These are phyloP conservation scores for Tiliacea aurago DNA, from an alignment of 2,888 invertebrate species.

Conservation along the genomic window DNA sequence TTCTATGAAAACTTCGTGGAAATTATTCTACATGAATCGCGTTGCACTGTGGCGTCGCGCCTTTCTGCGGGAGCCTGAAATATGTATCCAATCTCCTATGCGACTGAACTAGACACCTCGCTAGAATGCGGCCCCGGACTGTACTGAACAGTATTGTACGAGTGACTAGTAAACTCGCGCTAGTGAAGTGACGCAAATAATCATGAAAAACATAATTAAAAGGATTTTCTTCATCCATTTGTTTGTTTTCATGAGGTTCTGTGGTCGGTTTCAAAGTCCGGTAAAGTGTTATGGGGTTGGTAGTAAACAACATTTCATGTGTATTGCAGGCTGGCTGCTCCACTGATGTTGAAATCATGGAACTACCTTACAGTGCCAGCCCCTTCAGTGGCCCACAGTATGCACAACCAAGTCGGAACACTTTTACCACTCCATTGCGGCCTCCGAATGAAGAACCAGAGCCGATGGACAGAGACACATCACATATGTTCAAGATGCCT, in stretches of 20 bases:
- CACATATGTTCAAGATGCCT: constrained; percentile 64
- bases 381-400: constrained; percentile 63
- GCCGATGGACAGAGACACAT: constrained; percentile 65
- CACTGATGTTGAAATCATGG: constrained; percentile 66
- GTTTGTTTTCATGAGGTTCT: background rate
- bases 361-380: constrained; percentile 63
- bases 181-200: background rate
- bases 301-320: background rate
- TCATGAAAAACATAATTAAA: background rate
- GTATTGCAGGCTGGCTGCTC: constrained; percentile 69
- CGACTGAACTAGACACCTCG: background rate
- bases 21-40: too few species aligned
- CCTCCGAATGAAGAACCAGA: constrained; percentile 68
- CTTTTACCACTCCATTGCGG: constrained; percentile 68
- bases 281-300: background rate
- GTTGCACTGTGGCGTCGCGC: too few species aligned
- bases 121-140: too few species aligned
- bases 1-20: too few species aligned
- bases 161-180: background rate
- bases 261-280: background rate
- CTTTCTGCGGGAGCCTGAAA: background rate
- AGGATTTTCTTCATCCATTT: background rate
- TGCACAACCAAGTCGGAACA: constrained; percentile 41
- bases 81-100: background rate
- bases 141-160: background rate